Evolutionary conservation across 2,888 invertebrate species (phyloP), one percentile per base, ranked within the genome.

Genomic region (Lobophora halterata): DNA sequence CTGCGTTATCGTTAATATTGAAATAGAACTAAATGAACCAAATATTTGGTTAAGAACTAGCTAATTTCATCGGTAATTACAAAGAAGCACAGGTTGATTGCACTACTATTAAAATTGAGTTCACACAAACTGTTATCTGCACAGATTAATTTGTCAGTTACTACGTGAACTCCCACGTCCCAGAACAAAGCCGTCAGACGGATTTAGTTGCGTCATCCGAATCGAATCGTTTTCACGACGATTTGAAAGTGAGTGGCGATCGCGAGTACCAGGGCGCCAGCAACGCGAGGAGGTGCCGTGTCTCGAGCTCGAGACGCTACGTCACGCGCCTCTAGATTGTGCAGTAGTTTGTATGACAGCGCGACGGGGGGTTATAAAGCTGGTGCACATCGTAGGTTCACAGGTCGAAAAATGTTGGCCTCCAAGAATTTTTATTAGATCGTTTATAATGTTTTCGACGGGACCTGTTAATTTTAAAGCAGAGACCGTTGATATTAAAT

Each of bases 231-330:
- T 58, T 63, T 61, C 59, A 57, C 56, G 55, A 57, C 51, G 62
- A 76, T 76, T 76, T 76, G 75, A 74, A 76, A 75, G 75, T 73
- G 70, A 71, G 62, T 61, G 58, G 66, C 65, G 70, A 67, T 57
- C 61, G 57, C 35, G 30, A 55, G 58, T 71, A 74, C 75, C 46
- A 76, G 61, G 75, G 65, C 58, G 49, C 30, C 68, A 76, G 64
- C 49, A 46, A 46, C 40, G 50, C 27, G 46, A 61, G 56, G 61
- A 64, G 63, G 33, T 58, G 37, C 36, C 25, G 29, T 33, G 28
- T 18, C 28, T 33, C n/a, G n/a, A n/a, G 14, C 39, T 17, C 37
- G 28, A 43, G 32, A 23, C 39, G 30, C 32, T 31, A 41, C 41
- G 42, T 42, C 42, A 42, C 36, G 28, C 16, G 29, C 11, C 40